Evolutionary conservation across 2,113 vertebrate species (phyloP).

Genomic region (Antechinus stuartii): DNA sequence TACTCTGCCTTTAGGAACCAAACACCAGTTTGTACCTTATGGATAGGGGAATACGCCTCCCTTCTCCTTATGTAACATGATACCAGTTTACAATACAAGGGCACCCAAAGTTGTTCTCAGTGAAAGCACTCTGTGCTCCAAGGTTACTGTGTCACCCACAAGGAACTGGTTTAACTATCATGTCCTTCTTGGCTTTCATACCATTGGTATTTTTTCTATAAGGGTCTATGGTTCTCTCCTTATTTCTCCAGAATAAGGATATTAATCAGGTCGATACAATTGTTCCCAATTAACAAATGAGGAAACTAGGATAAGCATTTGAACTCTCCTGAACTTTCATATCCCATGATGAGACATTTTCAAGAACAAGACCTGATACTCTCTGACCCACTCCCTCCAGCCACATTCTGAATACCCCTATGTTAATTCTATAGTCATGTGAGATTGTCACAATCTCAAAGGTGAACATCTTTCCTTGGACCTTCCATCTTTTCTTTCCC

Average conservation of each 20-base stretch:
- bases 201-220: not conserved
- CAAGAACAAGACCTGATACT: not conserved
- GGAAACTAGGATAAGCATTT: not conserved
- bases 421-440: not conserved
- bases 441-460: not conserved
- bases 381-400: not conserved
- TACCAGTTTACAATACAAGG: constrained; percentile 57
- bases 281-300: not conserved
- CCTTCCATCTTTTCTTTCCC: not conserved
- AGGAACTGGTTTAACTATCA: constrained; percentile 60
- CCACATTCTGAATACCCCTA: not conserved
- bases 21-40: not conserved
- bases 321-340: not conserved
- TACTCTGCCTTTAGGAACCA: not conserved
- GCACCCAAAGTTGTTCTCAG: constrained; percentile 48
- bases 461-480: not conserved
- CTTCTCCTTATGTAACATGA: constrained; percentile 62
- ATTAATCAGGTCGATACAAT: not conserved
- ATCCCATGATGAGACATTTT: constrained; percentile 7
- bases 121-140: constrained; percentile 54
- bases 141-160: constrained; percentile 8
- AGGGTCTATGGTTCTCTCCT: constrained; percentile 17
- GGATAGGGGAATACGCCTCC: not conserved
- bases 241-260: constrained; percentile 30
- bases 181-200: constrained; percentile 23